phyloP scores from a whole-genome alignment of 2,113 vertebrate species.

The Capricornis sumatraensis region DNA sequence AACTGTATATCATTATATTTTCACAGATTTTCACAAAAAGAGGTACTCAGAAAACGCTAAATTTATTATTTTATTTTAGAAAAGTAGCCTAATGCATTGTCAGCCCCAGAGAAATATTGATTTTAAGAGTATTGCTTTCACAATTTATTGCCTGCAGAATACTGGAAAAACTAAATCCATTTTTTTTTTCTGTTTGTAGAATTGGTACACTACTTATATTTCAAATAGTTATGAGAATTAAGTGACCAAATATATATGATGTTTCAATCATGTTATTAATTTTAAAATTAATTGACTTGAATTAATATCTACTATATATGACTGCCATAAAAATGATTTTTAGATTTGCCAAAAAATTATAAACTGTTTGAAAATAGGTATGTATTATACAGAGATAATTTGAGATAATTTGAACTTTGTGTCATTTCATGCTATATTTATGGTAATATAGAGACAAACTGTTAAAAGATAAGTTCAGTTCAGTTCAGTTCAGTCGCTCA shows the following conservation, averaged over 20 bases:
- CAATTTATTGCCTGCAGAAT: not conserved
- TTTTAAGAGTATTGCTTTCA: not conserved
- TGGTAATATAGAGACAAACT: not conserved
- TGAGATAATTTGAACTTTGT: not conserved
- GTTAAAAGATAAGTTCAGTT: not conserved
- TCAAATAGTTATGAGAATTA: not conserved
- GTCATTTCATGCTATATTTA: not conserved
- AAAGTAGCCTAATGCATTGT: not conserved
- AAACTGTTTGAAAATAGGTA: not conserved
- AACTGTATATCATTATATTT: not conserved
- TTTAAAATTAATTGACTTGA: not conserved
- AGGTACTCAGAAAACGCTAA: not conserved
- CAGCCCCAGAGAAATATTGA: not conserved
- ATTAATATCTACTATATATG: not conserved
- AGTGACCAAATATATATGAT: not conserved
- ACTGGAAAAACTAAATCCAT: not conserved
- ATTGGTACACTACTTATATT: not conserved
- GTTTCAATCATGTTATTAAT: not conserved
- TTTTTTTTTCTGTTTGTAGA: not conserved
- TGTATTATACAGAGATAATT: not conserved
- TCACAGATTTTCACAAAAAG: not conserved
- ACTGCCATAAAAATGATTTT: not conserved
- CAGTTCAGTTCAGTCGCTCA: not conserved
- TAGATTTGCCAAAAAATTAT: not conserved
- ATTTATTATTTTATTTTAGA: not conserved